These are phyloP conservation scores for Neodiprion pinetum DNA, from an alignment of 1,140 invertebrate genomes.

Conservation along the genomic window DNA sequence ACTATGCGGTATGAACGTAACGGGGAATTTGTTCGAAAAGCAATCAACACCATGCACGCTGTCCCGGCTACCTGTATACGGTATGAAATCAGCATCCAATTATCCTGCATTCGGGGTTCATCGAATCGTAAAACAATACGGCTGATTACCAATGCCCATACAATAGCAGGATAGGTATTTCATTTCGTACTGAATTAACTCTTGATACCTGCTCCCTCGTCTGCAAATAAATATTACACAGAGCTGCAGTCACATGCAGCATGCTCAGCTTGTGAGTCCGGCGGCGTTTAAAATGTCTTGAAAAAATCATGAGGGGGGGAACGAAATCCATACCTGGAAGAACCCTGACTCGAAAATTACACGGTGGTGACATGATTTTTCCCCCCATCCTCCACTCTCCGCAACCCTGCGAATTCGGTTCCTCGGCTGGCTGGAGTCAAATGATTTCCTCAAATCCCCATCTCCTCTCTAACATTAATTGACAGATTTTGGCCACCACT, in stretches of 20 bases:
- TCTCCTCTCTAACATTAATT: background rate
- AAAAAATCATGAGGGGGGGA: too few species aligned
- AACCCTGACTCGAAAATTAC: background rate
- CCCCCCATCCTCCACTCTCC: background rate
- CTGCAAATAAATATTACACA: background rate
- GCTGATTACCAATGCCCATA: conserved; percentile 51
- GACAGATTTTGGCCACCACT: background rate
- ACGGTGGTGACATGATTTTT: background rate
- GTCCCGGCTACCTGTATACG: background rate
- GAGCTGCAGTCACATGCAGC: too few species aligned
- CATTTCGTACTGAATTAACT: conserved; percentile 7
- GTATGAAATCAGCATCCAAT: conserved; percentile 4
- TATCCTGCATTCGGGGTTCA: conserved; percentile 38
- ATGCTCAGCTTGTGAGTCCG: too few species aligned
- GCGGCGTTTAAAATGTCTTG: too few species aligned
- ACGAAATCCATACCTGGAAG: background rate
- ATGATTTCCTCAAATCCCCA: too few species aligned
- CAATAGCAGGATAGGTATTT: background rate
- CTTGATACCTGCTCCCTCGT: background rate
- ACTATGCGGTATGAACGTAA: background rate
- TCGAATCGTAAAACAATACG: conserved; percentile 60
- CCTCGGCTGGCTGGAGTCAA: too few species aligned
- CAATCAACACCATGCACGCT: background rate
- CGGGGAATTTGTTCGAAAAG: background rate
- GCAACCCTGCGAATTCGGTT: too few species aligned